phyloP scores from a whole-genome alignment of 2,888 invertebrate species.

The Drosophila nigricruria region DNA sequence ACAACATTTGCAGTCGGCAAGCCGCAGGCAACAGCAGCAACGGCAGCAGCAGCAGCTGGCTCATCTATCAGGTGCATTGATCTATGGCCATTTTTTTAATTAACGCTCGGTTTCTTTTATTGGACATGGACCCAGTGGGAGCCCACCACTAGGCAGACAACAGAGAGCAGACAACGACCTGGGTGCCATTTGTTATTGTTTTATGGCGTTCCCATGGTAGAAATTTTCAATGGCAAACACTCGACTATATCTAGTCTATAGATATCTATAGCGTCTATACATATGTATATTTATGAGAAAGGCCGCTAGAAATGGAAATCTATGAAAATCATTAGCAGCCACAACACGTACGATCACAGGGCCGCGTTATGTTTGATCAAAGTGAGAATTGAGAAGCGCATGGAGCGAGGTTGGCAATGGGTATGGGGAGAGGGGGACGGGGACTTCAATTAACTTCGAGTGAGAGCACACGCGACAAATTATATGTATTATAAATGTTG shows the following conservation, averaged over 20 bases:
- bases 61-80: constrained; percentile 81
- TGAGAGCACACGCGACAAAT: constrained; percentile 64
- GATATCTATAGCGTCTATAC: neutral
- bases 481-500: constrained; percentile 59
- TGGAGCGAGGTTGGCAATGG: neutral
- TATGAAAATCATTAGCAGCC: constrained; percentile 53
- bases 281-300: constrained; percentile 34
- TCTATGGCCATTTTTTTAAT: constrained; percentile 80
- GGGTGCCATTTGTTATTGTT: constrained; percentile 48
- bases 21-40: neutral
- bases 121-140: constrained; percentile 32
- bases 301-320: constrained; percentile 61
- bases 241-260: constrained; percentile 11
- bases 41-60: constrained; percentile 14
- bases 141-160: constrained; percentile 8
- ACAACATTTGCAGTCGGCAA: constrained; percentile 39
- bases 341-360: constrained; percentile 51
- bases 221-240: constrained; percentile 47
- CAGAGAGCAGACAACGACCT: neutral
- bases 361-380: constrained; percentile 7
- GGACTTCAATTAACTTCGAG: constrained; percentile 39
- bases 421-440: neutral
- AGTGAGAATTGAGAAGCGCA: constrained; percentile 2
- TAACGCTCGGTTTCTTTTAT: constrained; percentile 81
- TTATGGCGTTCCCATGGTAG: constrained; percentile 54